Percentiles rank a stretch among this genome's conserved stretches.
Evolutionary conservation across 1,140 invertebrate genomes (phyloP).

Genomic region (Chionoecetes opilio): DNA sequence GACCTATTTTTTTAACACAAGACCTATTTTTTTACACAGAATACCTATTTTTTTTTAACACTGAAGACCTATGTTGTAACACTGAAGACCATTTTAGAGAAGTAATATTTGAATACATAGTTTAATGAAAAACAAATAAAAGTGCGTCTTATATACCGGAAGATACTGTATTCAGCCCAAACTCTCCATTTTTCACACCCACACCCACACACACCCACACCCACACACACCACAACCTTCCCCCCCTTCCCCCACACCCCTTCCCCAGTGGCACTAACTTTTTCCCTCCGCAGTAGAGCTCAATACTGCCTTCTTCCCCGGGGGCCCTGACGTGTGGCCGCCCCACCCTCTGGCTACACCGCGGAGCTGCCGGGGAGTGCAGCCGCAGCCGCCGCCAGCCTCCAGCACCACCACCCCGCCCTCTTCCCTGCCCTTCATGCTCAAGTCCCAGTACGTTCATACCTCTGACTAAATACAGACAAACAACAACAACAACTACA

Average conservation of each 20-base stretch:
- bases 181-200: no score
- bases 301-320: slow-evolving; percentile 96
- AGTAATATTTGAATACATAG: no score
- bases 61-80: no score
- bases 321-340: slow-evolving; percentile 94
- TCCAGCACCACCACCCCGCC: slow-evolving; percentile 91
- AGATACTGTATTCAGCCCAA: no score
- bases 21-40: no score
- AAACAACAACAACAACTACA: slow-evolving; percentile 51
- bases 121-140: no score
- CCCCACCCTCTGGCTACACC: slow-evolving; percentile 95
- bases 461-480: slow-evolving; percentile 94
- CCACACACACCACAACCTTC: neutral
- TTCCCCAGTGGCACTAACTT: neutral
- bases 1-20: no score
- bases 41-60: no score
- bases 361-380: slow-evolving; percentile 82
- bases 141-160: no score
- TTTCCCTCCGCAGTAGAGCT: slow-evolving; percentile 88
- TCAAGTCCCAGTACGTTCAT: slow-evolving; percentile 97
- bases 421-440: slow-evolving; percentile 97
- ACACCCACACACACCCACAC: neutral
- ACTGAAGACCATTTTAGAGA: no score
- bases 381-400: slow-evolving; percentile 89
- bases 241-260: no score